Evolutionary conservation across 2,888 invertebrate species (phyloP).

Genomic region (Parapristionchus giblindavisi): DNA sequence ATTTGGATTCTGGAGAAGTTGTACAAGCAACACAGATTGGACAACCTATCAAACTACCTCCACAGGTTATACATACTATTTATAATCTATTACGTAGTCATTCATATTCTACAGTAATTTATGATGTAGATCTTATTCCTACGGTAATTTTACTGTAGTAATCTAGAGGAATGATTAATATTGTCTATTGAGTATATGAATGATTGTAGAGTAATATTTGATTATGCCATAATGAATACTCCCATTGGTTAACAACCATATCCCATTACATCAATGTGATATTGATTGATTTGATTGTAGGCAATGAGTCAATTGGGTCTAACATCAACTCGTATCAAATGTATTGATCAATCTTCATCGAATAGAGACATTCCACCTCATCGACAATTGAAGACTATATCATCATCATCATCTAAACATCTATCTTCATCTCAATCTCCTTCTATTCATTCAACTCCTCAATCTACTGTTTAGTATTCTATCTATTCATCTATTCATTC

Average conservation of each 20-base stretch:
- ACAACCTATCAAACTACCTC: constrained; percentile 48
- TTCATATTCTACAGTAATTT: no score
- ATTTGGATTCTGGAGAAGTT: constrained; percentile 48
- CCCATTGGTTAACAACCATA: no score
- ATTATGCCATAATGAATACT: no score
- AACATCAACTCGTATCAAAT: background rate
- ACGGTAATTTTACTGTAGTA: no score
- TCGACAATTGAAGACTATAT: no score
- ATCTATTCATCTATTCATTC: background rate
- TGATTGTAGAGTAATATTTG: background rate
- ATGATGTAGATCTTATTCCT: no score
- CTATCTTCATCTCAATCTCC: no score
- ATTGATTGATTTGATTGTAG: background rate
- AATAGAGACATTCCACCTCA: background rate
- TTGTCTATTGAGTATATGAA: background rate
- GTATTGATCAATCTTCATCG: background rate
- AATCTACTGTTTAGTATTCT: background rate
- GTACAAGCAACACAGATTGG: constrained; percentile 57
- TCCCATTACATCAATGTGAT: no score
- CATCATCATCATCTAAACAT: no score
- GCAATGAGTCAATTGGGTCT: constrained; percentile 19
- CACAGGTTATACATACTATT: constrained; percentile 4
- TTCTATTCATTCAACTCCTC: background rate
- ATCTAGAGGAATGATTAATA: no score
- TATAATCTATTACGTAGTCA: no score